Base-by-base conservation (phyloP, 2,888 invertebrate species). In the Hirudinaria manillensis region DNA sequence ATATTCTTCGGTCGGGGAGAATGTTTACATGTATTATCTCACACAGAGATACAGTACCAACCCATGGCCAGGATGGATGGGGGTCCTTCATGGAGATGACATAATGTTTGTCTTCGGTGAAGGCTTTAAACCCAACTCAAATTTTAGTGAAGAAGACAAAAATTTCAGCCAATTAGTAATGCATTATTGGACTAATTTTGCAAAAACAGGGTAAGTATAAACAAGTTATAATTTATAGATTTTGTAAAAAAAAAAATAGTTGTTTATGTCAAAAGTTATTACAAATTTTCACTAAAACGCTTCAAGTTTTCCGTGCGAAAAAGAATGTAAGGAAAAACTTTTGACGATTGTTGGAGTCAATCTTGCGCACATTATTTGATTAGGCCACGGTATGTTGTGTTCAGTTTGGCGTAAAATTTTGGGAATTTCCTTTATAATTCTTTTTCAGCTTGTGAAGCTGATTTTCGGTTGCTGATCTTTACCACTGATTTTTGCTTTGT, bases 1-100 rank as follows among this genome's bases (percentile, higher is more conserved):
- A 74, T 95, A 94, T 84, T 92, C 94, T 10, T 91, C 91, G 83
- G 91, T 92, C 76, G 93, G 93, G 21, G 92, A 92, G 85, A 91
- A 91, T 83, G 94, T 84, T 51, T 94, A 92, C 86, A 93, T 92
- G 88, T 95, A 95, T 86, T 91, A 92, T 84, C 94, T 92, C 86
- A 92, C 91, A 82, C 93, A 94, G 84, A 89, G 86, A 16, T 86
- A 93, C 80, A 88, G 90, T 83, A 89, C 89, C 77, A 92, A 92
- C 83, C 92, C 92, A 0, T 96, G 95, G 95, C 94, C 95, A 0
- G 90, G 90, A 74, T 96, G 95, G 95, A 93, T 94, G 80, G 95
- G 95, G 36, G 94, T 94, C n/a, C 90, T 95, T 89, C 96, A 96
- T 85, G 95, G 92, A 3, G 94, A 96, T 85, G 95, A 96, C 86